A percentile compares a stretch with the other conserved stretches of the same genome.
These are phyloP conservation scores for Sylvia atricapilla DNA, from an alignment of 2,113 vertebrate species.

Conservation along the genomic window DNA sequence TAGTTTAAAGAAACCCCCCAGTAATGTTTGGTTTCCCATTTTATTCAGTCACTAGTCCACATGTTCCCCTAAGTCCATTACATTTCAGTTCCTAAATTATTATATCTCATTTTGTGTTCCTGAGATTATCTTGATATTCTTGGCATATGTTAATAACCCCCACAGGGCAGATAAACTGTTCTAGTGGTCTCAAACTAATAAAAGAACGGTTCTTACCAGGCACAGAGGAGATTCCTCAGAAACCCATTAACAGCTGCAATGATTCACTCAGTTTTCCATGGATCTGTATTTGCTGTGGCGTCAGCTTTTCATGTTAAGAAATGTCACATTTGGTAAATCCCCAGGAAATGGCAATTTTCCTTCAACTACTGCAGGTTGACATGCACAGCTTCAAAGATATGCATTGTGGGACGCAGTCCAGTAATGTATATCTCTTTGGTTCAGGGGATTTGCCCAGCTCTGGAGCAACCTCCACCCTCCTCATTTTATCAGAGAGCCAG, in stretches of 20 bases:
- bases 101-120: neutral
- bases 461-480: neutral
- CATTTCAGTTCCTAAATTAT: neutral
- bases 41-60: neutral
- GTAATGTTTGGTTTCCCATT: neutral
- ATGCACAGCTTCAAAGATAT: neutral
- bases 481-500: neutral
- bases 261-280: slow-evolving; percentile 9
- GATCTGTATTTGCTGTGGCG: neutral
- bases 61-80: neutral
- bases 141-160: slow-evolving; percentile 14
- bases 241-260: slow-evolving; percentile 6
- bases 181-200: slow-evolving; percentile 33
- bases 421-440: neutral
- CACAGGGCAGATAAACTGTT: slow-evolving; percentile 13
- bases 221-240: neutral
- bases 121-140: slow-evolving; percentile 17
- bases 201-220: neutral
- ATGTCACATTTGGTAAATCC: neutral
- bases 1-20: neutral
- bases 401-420: neutral
- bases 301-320: neutral
- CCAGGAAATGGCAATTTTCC: neutral
- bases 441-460: neutral
- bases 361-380: neutral